These are phyloP conservation scores for Colostygia pectinataria DNA, from an alignment of 2,888 invertebrate species.

Conservation along the genomic window DNA sequence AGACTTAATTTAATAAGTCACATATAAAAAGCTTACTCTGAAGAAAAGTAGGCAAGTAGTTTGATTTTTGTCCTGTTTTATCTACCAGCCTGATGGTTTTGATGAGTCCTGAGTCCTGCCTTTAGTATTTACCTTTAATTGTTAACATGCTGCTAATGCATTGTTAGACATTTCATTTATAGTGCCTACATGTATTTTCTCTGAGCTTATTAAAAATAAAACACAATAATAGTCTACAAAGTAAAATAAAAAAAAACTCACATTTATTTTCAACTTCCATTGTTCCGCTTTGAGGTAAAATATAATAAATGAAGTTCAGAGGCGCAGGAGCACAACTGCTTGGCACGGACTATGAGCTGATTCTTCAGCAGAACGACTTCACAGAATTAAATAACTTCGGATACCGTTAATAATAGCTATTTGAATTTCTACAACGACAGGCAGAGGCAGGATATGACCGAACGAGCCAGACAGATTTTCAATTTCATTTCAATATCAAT, in stretches of 20 bases:
- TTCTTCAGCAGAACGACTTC: slow-evolving; percentile 40
- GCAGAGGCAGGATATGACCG: slow-evolving; percentile 53
- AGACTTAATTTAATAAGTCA: no score
- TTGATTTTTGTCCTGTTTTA: no score
- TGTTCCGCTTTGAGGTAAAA: slow-evolving; percentile 36
- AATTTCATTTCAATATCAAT: slow-evolving; percentile 37
- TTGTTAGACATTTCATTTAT: no score
- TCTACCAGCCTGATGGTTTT: no score
- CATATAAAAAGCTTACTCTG: no score
- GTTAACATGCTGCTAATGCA: no score
- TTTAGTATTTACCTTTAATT: no score
- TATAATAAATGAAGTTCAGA: slow-evolving; percentile 10
- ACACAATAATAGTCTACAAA: no score
- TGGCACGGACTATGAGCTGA: slow-evolving; percentile 44
- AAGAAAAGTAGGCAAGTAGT: no score
- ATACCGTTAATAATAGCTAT: slow-evolving; percentile 66
- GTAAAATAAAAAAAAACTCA: slow-evolving; percentile 48
- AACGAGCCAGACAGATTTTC: slow-evolving; percentile 43
- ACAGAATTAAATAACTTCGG: slow-evolving; percentile 46
- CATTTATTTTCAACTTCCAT: slow-evolving; percentile 76
- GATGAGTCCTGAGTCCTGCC: no score
- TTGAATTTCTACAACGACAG: slow-evolving; percentile 55
- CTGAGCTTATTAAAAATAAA: no score
- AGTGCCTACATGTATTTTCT: no score
- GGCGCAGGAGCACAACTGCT: slow-evolving; percentile 43